Evolutionary conservation across 2,797 vertebrate genomes (phyloP), one percentile per base, ranked within the genome.

Genomic region (Delichon dasypus): DNA sequence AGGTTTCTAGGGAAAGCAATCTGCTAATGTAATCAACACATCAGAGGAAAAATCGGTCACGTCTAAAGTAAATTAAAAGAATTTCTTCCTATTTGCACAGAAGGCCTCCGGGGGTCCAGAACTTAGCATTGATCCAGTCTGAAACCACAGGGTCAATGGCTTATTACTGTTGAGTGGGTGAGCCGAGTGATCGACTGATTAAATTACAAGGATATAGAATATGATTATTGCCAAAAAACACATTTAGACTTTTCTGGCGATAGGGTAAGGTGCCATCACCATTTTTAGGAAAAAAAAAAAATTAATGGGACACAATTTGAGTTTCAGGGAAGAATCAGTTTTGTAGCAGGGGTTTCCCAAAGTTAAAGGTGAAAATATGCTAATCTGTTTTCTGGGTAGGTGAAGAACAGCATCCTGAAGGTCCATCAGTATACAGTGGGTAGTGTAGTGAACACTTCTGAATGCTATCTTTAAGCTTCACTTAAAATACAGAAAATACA

Each of bases 21-120:
- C 89, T 93, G 80, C 88, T 98, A 98, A 98, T 97, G 86, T 83
- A 96, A 98, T 98, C 94, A 96, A 85, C 32, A 32, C 89, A 97
- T 85, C 83, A 75, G 86, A 93, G 80, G 76, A 90, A 87, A 97
- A 96, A 97, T 74, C 45, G 38, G 93, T 95, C 67, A 65, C 5
- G 5, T 96, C 93, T 93, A 93, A 96, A 97, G 96, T 83, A 74
- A 97, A 94, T 95, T 95, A 90, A 78, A 97, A 93, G 95, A 94
- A 85, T 94, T 96, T 97, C 90, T 96, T 97, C 92, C 91, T 89
- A 7, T 95, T 93, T 91, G 94, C 94, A 75, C 90, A 90, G 75
- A 95, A 95, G 62, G 96, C 96, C 97, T 97, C 95, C 95, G 66
- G 97, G 95, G 95, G 72, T 94, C 94, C 96, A 94, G 34, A 96